Evolutionary conservation across 2,797 vertebrate species (phyloP).

Genomic region (Enteromius anoplus): DNA sequence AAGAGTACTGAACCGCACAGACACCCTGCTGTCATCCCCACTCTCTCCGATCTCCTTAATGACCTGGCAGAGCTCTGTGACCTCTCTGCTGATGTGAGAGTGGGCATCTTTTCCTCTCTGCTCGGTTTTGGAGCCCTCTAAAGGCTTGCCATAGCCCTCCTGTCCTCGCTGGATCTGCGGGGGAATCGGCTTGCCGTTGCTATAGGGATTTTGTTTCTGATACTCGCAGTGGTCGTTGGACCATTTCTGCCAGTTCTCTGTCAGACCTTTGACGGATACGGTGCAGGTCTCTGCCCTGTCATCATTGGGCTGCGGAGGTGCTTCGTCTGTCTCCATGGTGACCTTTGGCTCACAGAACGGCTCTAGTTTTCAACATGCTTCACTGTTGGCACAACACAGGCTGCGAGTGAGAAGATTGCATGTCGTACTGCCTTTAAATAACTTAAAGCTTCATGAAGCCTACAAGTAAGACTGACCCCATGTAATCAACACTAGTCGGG

Average conservation of each 20-base stretch:
- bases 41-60: slow-evolving; percentile 78
- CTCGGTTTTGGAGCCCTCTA: slow-evolving; percentile 84
- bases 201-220: slow-evolving; percentile 89
- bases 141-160: slow-evolving; percentile 82
- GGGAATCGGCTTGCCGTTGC: slow-evolving; percentile 64
- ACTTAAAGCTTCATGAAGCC: slow-evolving; percentile 34
- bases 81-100: slow-evolving; percentile 80
- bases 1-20: slow-evolving; percentile 82
- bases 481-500: slow-evolving; percentile 10
- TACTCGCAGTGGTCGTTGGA: slow-evolving; percentile 79
- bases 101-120: slow-evolving; percentile 86
- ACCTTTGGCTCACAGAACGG: slow-evolving; percentile 10
- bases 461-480: slow-evolving; percentile 38
- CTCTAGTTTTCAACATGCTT: slow-evolving; percentile 33
- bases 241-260: slow-evolving; percentile 88
- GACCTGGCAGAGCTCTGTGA: slow-evolving; percentile 82
- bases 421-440: slow-evolving; percentile 48
- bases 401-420: slow-evolving; percentile 19
- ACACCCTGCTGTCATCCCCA: slow-evolving; percentile 67
- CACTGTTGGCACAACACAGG: slow-evolving; percentile 31
- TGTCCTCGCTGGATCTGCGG: slow-evolving; percentile 70
- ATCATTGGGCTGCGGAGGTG: slow-evolving; percentile 32
- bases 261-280: slow-evolving; percentile 79
- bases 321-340: slow-evolving; percentile 60
- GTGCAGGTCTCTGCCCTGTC: slow-evolving; percentile 56